Base-by-base conservation (phyloP, 2,888 invertebrate species). In the Agonopterix subpropinquella region DNA sequence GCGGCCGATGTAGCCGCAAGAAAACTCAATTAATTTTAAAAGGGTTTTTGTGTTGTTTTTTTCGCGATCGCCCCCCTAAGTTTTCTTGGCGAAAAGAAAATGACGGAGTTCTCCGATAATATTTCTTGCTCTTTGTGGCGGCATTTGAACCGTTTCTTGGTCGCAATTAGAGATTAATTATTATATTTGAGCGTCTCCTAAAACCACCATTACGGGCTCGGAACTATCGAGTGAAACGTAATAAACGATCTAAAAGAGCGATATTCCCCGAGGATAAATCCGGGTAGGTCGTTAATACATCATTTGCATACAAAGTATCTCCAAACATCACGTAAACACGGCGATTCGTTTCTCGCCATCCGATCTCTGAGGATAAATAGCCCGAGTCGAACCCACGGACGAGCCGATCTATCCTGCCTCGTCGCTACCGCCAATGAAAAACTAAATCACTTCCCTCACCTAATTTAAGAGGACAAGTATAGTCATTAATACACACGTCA, bases 11-110 rank as follows among this genome's bases (percentile, higher is more conserved):
- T 86, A 80, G 80, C 86, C 83, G 76, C 86, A 86, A 86, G 86
- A 86, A 87, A 87, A 88, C 86, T 87, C 88, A 88, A 87, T 88
- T 88, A 87, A 88, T 87, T 86, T 86, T 88, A 84, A 88, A 88
- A 88, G 87, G 87, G 88, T 86, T 88, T 86, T 87, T 86, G 80
- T 87, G 86, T 87, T 86, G 78, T 82, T 84, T 85, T 85, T 83
- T 75, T 70, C 68, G 64, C 73, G 71, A 80, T 78, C 77, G 72
- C 72, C 70, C 28, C 28, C 65, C 64, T 64, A 41, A 64, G 65
- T 69, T 72, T 68, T 11, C 10, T 42, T 59, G 64, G 62, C 62
- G 61, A 70, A 77, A 77, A 73, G 73, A 76, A 79, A 79, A 76
- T 75, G 73, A 73, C 69, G 67, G 74, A 73, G 65, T 77, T 71